These are phyloP conservation scores for Enteromius anoplus DNA, from an alignment of 2,797 vertebrate genomes.

Conservation along the genomic window DNA sequence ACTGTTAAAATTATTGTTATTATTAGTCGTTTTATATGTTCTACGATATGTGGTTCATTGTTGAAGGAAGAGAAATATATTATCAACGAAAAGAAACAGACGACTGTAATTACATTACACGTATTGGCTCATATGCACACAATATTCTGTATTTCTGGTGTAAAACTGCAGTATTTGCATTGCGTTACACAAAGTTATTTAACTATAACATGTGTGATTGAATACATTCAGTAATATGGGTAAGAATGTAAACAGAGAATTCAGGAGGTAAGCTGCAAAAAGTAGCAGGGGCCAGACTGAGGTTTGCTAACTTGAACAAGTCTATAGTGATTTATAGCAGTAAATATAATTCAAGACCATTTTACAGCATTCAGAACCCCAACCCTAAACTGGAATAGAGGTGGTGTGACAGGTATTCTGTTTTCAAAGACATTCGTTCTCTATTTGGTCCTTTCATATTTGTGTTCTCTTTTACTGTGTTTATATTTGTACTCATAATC, in stretches of 20 bases:
- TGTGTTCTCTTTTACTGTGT: not conserved
- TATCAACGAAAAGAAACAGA: not conserved
- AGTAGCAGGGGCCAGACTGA: not conserved
- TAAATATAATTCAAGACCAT: not conserved
- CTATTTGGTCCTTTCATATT: not conserved
- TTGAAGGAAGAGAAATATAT: not conserved
- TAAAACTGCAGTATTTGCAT: not conserved
- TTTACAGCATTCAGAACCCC: not conserved
- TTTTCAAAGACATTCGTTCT: not conserved
- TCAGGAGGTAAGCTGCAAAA: not conserved
- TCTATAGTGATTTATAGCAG: not conserved
- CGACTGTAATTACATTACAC: slow-evolving; percentile 2
- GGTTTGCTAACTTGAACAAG: not conserved
- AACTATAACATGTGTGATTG: not conserved
- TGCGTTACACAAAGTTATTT: not conserved
- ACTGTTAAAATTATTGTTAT: not conserved
- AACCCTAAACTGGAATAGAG: not conserved
- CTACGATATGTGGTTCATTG: not conserved
- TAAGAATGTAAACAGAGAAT: slow-evolving; percentile 1
- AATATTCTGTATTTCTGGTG: not conserved
- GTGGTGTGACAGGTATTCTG: not conserved
- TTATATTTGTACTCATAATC: not conserved
- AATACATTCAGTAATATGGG: not conserved
- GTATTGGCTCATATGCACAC: not conserved
- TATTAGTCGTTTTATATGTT: not conserved